Evolutionary conservation across 1,140 invertebrate genomes (phyloP), one percentile per base, ranked within the genome.

Genomic region (Drosophila sechellia): DNA sequence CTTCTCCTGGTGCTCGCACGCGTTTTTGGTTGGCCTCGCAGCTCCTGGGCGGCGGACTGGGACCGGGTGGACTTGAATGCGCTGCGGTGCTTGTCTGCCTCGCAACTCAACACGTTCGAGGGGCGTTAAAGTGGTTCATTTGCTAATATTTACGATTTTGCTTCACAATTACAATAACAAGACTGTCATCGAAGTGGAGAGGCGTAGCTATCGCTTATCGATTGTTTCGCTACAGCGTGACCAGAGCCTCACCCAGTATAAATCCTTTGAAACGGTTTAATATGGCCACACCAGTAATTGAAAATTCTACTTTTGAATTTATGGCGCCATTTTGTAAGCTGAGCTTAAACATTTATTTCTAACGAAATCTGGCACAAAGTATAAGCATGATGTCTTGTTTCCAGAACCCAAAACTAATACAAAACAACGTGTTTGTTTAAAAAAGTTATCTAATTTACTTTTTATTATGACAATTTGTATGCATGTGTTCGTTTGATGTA

Each of bases 381-480:
- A 17, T 17, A 17, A 17, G 17, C 17, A 17, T 17, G 17, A 17
- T 17, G 0, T 17, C 17, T 1, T 17, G 17, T 17, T 17, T 17
- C 17, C 17, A 17, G 1, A 13, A 35, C 12, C 3, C 11, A 0
- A 37, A 46, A 40, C 45, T 31, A 57, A 59, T 5, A 10, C 1
- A 75, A 60, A 31, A 27, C 40, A 3, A 15, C 4, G 27, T 68
- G 8, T 70, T 76, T 35, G 46, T 61, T 85, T 84, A 81, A 85
- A 81, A 86, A 81, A 86, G 60, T 63, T 86, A 81, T 85, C 83
- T 86, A 74, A 87, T 77, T 87, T 87, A 83, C 49, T 43, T 76
- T 86, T 87, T 83, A 79, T 74, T 71, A 81, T 86, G 79, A 87
- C 83, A 86, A 75, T 75, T 87, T 71, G 79, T 86, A 77, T 78